Percentiles rank a stretch among this genome's conserved stretches.
Evolutionary conservation across 2,113 vertebrate genomes (phyloP).

Genomic region (Agelaius phoeniceus): DNA sequence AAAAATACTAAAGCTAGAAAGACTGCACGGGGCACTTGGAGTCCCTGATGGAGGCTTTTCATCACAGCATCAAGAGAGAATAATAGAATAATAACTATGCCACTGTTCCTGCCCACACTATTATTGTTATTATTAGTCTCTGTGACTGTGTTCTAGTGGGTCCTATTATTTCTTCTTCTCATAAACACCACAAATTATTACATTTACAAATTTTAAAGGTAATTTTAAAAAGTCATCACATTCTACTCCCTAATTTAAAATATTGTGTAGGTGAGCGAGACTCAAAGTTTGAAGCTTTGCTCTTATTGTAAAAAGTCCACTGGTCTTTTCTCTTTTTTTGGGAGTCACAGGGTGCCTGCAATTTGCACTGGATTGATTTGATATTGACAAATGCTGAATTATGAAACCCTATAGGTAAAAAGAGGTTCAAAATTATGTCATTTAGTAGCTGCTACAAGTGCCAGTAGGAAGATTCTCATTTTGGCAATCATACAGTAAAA

Average conservation of each 20-base stretch:
- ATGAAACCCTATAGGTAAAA: constrained; percentile 63
- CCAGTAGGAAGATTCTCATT: constrained; percentile 29
- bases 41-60: not conserved
- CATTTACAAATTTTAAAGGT: not conserved
- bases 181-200: not conserved
- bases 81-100: not conserved
- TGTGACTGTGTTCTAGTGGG: not conserved
- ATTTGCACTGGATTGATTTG: constrained; percentile 52
- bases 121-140: not conserved
- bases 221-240: not conserved
- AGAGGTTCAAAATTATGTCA: constrained; percentile 59
- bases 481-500: constrained; percentile 38
- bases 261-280: not conserved
- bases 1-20: not conserved
- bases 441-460: constrained; percentile 44
- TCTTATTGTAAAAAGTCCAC: not conserved
- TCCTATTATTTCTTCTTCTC: not conserved
- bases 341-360: constrained; percentile 14
- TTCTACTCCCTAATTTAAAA: not conserved
- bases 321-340: not conserved
- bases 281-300: not conserved
- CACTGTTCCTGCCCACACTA: not conserved
- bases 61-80: not conserved
- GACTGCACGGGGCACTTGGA: rapidly evolving
- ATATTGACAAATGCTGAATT: constrained; percentile 69